Percentiles rank a stretch among this genome's conserved stretches.
These are phyloP conservation scores for Ia io DNA, from an alignment of 2,113 vertebrate genomes.

Conservation along the genomic window DNA sequence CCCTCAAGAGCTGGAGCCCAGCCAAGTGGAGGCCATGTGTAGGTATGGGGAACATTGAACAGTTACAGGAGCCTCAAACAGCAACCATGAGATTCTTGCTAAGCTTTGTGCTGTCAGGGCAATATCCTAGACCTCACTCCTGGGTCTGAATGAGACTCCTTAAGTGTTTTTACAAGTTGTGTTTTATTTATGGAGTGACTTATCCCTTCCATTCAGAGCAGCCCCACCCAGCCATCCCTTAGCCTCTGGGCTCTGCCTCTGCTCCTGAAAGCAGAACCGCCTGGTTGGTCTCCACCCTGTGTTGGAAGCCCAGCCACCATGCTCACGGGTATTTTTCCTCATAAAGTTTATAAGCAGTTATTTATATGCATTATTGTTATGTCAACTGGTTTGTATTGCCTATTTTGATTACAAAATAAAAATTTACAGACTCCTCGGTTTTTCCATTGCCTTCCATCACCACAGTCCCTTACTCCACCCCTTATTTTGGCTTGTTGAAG, in stretches of 20 bases:
- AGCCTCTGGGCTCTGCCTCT: constrained; percentile 57
- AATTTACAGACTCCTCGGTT: constrained; percentile 44
- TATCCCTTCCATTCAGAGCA: constrained; percentile 61
- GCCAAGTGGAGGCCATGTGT: not conserved
- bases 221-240: constrained; percentile 35
- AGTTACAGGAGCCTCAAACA: not conserved
- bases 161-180: constrained; percentile 61
- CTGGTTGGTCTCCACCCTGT: constrained; percentile 54
- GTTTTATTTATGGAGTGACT: constrained; percentile 69
- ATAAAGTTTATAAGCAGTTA: constrained; percentile 53
- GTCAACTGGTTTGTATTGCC: constrained; percentile 68
- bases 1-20: constrained; percentile 5
- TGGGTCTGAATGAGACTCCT: constrained; percentile 38
- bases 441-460: constrained; percentile 14
- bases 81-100: not conserved
- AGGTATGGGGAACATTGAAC: not conserved
- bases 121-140: constrained; percentile 34
- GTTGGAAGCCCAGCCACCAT: constrained; percentile 59
- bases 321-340: constrained; percentile 66
- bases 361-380: constrained; percentile 61
- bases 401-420: constrained; percentile 79
- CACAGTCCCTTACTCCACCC: not conserved
- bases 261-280: constrained; percentile 47
- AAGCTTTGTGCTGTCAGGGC: constrained; percentile 10
- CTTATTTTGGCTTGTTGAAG: not conserved